Conservation (phyloP, 2,797 vertebrate genomes). For the Sebastes diaconus region DNA sequence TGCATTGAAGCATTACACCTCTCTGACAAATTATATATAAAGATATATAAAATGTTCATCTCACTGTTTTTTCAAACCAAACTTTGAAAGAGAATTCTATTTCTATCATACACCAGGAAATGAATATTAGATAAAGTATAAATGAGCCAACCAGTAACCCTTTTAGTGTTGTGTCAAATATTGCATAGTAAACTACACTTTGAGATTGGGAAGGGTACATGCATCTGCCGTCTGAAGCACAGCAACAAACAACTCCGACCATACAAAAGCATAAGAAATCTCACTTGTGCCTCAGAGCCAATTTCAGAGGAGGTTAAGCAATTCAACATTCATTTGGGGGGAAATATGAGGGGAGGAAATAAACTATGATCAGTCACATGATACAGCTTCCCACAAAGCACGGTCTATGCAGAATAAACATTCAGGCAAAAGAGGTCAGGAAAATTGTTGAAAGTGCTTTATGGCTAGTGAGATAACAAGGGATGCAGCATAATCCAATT, state of each 20-base stretch:
- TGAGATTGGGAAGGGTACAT: slow-evolving; percentile 40
- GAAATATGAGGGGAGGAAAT: slow-evolving; percentile 1
- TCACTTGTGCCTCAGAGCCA: slow-evolving; percentile 50
- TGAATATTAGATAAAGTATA: slow-evolving; percentile 29
- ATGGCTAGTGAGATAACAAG: slow-evolving; percentile 61
- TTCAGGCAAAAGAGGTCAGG: slow-evolving; percentile 74
- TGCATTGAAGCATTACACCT: slow-evolving; percentile 57
- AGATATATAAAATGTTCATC: slow-evolving; percentile 52
- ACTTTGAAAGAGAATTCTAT: slow-evolving; percentile 23
- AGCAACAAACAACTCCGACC: slow-evolving; percentile 40
- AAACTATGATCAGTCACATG: slow-evolving; percentile 47
- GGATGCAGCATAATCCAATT: slow-evolving; percentile 44
- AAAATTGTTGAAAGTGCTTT: slow-evolving; percentile 77
- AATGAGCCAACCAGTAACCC: slow-evolving; percentile 34
- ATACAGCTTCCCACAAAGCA: slow-evolving; percentile 59
- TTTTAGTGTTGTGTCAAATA: slow-evolving; percentile 65
- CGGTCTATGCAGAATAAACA: slow-evolving; percentile 64
- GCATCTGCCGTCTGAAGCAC: slow-evolving; percentile 57
- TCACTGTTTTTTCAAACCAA: slow-evolving; percentile 20
- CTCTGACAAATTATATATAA: slow-evolving; percentile 44
- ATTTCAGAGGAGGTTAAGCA: slow-evolving; percentile 40
- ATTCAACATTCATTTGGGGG: slow-evolving; percentile 71
- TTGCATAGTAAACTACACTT: slow-evolving; percentile 82
- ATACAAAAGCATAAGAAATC: slow-evolving; percentile 41
- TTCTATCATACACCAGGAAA: slow-evolving; percentile 33